Evolutionary conservation across 2,888 invertebrate species (phyloP).

Genomic region (Chymomyza fuscimana): DNA sequence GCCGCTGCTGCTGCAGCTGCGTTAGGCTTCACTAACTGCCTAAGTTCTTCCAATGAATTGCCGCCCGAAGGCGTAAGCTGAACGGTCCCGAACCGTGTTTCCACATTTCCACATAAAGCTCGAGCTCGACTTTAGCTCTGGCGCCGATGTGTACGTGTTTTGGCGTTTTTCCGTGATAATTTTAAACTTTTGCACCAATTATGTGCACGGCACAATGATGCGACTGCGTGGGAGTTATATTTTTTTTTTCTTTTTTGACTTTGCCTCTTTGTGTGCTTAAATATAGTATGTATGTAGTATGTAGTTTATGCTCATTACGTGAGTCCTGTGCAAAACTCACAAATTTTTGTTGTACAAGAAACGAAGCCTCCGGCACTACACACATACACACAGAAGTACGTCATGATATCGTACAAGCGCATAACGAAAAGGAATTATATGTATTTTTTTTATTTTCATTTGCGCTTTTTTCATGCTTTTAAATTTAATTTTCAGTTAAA

Average conservation of each 20-base stretch:
- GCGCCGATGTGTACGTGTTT: conserved; percentile 52
- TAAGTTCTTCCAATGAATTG: conserved; percentile 60
- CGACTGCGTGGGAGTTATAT: conserved; percentile 33
- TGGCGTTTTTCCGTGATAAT: conserved; percentile 71
- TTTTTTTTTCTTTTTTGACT: conserved; percentile 15
- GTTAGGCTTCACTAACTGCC: conserved; percentile 38
- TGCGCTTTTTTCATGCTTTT: background rate
- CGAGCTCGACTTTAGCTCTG: background rate
- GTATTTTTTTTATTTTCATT: conserved; percentile 4
- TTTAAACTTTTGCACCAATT: conserved; percentile 71
- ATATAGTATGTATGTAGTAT: conserved; percentile 56
- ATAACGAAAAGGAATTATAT: conserved; percentile 60
- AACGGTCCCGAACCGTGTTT: background rate
- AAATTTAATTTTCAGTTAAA: conserved; percentile 68
- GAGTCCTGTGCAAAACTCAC: conserved; percentile 68
- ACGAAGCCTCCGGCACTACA: conserved; percentile 63
- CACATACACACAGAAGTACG: conserved; percentile 17
- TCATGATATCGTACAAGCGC: background rate
- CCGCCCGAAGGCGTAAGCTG: conserved; percentile 40
- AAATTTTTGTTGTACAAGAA: conserved; percentile 70
- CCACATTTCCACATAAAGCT: background rate
- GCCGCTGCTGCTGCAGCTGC: background rate
- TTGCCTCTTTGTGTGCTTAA: conserved; percentile 54
- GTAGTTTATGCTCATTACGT: conserved; percentile 71
- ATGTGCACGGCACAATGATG: conserved; percentile 59